Percentiles rank a stretch among this genome's conserved stretches.
These are phyloP conservation scores for Tipula confusa DNA, from an alignment of 2,888 invertebrate species.

Conservation along the genomic window DNA sequence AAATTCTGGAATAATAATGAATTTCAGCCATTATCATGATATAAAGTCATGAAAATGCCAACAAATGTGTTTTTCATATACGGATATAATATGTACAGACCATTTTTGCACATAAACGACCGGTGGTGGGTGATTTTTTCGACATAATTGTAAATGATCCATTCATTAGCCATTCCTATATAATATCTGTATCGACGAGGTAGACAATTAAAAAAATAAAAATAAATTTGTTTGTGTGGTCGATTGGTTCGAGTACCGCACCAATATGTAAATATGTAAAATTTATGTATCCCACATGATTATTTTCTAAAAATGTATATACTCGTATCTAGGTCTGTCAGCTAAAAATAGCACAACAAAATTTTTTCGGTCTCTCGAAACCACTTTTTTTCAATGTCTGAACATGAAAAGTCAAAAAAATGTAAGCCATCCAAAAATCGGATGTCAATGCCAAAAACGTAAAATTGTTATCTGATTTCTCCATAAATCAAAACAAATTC, in stretches of 20 bases:
- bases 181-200: background rate
- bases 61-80: background rate
- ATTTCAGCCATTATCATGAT: slow-evolving; percentile 12
- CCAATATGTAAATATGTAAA: slow-evolving; percentile 10
- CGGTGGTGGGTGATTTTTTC: slow-evolving; percentile 3
- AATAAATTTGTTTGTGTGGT: background rate
- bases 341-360: background rate
- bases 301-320: background rate
- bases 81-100: too few species aligned
- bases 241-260: background rate
- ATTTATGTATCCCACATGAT: background rate
- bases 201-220: background rate
- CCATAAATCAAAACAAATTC: background rate
- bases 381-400: background rate
- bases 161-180: slow-evolving; percentile 16
- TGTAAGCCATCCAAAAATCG: background rate
- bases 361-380: too few species aligned
- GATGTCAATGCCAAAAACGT: background rate
- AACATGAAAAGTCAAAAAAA: background rate
- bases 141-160: slow-evolving; percentile 25
- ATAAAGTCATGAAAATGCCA: slow-evolving; percentile 16
- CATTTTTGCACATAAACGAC: background rate
- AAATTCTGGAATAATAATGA: slow-evolving; percentile 20
- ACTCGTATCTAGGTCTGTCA: background rate
- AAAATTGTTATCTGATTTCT: background rate